Evolutionary conservation across 2,797 vertebrate genomes (phyloP).

Genomic region (Serranus cabrilla): DNA sequence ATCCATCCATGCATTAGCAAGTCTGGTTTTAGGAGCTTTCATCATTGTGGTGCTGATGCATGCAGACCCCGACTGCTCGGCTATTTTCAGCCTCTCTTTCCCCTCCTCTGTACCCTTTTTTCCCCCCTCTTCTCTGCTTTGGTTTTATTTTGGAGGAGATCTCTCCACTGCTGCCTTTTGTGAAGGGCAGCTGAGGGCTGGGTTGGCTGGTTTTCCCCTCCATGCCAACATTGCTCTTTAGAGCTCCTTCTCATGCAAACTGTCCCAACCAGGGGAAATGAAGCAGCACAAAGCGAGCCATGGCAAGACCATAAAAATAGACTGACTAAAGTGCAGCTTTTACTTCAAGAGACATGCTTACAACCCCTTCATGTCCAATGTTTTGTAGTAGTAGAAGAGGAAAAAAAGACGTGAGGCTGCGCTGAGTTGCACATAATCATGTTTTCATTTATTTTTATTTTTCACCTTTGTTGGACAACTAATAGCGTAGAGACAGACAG

Average conservation of each 20-base stretch:
- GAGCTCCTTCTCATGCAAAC: slow-evolving; percentile 62
- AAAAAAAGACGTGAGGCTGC: slow-evolving; percentile 4
- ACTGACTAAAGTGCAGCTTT: slow-evolving; percentile 61
- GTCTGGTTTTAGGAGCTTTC: slow-evolving; percentile 56
- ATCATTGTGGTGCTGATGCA: slow-evolving; percentile 65
- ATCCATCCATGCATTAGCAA: slow-evolving; percentile 48
- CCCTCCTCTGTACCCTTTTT: slow-evolving; percentile 19
- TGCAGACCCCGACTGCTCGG: slow-evolving; percentile 54
- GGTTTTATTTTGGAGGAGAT: slow-evolving; percentile 63
- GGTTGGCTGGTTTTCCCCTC: slow-evolving; percentile 62
- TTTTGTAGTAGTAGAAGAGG: slow-evolving; percentile 33
- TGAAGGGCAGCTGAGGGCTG: slow-evolving; percentile 57
- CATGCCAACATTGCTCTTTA: slow-evolving; percentile 67
- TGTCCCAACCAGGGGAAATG: slow-evolving; percentile 61
- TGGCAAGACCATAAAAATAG: slow-evolving; percentile 70
- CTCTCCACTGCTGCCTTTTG: slow-evolving; percentile 45
- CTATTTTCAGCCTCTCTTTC: slow-evolving; percentile 61
- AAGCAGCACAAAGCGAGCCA: slow-evolving; percentile 61
- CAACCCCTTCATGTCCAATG: slow-evolving; percentile 51
- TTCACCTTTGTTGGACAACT: not conserved
- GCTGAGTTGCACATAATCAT: not conserved
- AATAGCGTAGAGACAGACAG: not conserved
- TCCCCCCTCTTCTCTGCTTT: slow-evolving; percentile 25
- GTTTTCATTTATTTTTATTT: slow-evolving; percentile 1
- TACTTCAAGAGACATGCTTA: slow-evolving; percentile 41